Conservation (phyloP, 2,888 invertebrate genomes). For the Temnothorax unifasciatus region DNA sequence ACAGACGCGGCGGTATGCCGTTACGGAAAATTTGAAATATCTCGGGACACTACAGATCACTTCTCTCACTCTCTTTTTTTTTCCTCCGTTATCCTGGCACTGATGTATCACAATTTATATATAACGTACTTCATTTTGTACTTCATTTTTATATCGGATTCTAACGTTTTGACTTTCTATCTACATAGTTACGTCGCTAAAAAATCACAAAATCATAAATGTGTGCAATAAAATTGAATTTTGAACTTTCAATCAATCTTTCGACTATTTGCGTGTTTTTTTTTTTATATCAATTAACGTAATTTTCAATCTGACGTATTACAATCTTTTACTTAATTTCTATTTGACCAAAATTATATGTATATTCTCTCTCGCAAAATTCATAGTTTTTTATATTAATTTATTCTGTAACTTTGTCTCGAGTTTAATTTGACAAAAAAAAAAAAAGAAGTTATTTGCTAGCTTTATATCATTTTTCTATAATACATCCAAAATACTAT, state of each 20-base stretch:
- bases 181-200: background rate
- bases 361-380: background rate
- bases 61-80: background rate
- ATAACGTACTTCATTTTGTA: background rate
- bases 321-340: background rate
- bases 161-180: background rate
- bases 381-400: background rate
- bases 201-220: background rate
- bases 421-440: background rate
- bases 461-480: background rate
- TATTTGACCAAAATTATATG: background rate
- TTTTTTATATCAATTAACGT: background rate
- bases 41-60: constrained; percentile 8
- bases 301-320: background rate
- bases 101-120: constrained; percentile 15
- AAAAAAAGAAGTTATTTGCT: background rate
- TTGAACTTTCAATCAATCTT: background rate
- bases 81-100: background rate
- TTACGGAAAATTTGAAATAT: constrained; percentile 39
- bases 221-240: background rate
- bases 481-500: background rate
- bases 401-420: background rate
- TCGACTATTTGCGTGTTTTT: background rate
- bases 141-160: constrained; percentile 23
- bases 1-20: constrained; percentile 1